Evolutionary conservation across 2,888 invertebrate genomes (phyloP), one percentile per base, ranked within the genome.

Genomic region (Keiferia lycopersicella): DNA sequence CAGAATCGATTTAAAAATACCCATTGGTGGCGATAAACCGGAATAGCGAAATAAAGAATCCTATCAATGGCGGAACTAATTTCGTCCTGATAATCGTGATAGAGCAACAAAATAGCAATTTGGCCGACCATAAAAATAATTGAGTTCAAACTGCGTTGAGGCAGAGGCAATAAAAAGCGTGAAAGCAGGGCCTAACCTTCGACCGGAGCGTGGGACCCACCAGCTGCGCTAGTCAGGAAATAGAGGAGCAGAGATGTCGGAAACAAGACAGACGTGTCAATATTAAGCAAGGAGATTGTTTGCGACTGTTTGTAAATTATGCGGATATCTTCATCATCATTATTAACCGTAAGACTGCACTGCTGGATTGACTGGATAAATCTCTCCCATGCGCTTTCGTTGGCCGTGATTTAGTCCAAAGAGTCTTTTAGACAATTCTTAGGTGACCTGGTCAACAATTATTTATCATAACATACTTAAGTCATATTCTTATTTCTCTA

Each of bases 81-180:
- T 88, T 84, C 78, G 82, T 83, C 86, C 80, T 86, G 84, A 89
- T 90, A 88, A 90, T 90, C 87, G 79, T 89, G 90, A 90, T 89
- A 88, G 83, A 83, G 90, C 91, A 91, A 89, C 90, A 89, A 91
- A 88, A 90, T 88, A 90, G 91, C 88, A 90, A 91, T 91, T 91
- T 88, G 79, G 83, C 77, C 85, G 78, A 84, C 87, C 90, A 88
- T 91, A 91, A 91, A 91, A 90, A 90, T 91, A 91, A 91, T 91
- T 91, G 90, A 90, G 91, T 91, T 89, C 88, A 90, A 91, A 91
- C 88, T 88, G 87, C 87, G 89, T 89, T 87, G 81, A 80, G 84
- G 91, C 90, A 88, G 81, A 80, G 84, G 91, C 90, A 88, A 89
- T 90, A 91, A 91, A 91, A 91, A 90, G 88, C 87, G 85, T 90